Evolutionary conservation across 2,797 vertebrate species (phyloP).

Genomic region (Falco berigora): DNA sequence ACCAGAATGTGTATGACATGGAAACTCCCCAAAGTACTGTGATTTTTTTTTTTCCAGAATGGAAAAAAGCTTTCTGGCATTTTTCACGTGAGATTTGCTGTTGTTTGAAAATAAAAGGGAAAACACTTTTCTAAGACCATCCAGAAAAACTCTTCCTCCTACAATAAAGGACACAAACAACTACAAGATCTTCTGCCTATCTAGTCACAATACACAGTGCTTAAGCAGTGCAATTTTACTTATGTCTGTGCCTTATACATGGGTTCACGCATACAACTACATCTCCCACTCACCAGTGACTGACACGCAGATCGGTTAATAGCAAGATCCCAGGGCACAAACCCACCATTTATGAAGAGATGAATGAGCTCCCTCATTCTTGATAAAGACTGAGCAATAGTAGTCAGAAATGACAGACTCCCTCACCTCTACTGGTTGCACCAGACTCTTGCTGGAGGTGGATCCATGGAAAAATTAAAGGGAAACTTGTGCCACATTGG

Average conservation of each 20-base stretch:
- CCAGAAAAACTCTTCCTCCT: not conserved
- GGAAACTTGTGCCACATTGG: not conserved
- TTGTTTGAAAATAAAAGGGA: not conserved
- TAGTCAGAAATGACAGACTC: not conserved
- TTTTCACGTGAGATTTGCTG: not conserved
- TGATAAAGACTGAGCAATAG: fast-evolving
- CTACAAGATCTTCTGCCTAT: too few relatives aligned
- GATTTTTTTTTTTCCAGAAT: not conserved
- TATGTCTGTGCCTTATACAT: not conserved
- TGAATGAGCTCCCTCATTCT: not conserved
- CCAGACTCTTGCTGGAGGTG: not conserved
- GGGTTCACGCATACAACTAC: not conserved
- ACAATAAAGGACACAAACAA: not conserved
- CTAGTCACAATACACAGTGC: not conserved
- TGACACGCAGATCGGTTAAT: not conserved
- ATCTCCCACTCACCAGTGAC: not conserved
- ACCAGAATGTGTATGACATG: not conserved
- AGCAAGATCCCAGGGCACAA: not conserved
- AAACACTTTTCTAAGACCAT: not conserved
- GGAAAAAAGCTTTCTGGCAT: not conserved
- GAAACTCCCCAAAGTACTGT: not conserved
- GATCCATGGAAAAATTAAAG: not conserved
- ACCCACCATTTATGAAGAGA: not conserved
- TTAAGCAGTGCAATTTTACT: not conserved
- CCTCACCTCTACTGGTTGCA: not conserved